phyloP scores from a whole-genome alignment of 2,113 vertebrate genomes.

The Neolamprologus kungweensis region DNA sequence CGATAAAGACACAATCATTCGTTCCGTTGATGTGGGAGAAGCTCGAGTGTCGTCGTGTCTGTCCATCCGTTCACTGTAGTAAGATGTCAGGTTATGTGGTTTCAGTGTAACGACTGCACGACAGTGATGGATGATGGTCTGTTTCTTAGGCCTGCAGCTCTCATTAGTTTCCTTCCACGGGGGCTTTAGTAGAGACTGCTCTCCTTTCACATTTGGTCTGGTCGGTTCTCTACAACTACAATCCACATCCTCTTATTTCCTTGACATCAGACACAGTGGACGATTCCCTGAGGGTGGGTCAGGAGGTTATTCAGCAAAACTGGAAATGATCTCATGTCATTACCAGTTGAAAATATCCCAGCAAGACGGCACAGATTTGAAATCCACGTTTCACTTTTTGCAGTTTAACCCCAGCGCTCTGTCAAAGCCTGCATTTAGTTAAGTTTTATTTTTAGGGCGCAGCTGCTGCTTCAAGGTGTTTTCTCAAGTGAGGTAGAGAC shows the following conservation, averaged over 20 bases:
- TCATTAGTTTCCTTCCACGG: neutral
- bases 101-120: neutral
- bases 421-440: neutral
- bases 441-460: neutral
- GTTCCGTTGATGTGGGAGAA: neutral
- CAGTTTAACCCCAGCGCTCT: neutral
- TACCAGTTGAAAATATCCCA: neutral
- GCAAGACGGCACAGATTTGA: neutral
- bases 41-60: neutral
- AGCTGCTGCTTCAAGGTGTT: neutral
- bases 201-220: neutral
- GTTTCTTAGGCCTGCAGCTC: neutral
- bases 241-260: neutral
- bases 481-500: neutral
- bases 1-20: neutral
- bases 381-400: neutral
- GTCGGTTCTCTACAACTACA: neutral
- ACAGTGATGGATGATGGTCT: neutral
- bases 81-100: neutral
- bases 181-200: neutral
- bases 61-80: neutral
- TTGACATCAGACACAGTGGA: neutral
- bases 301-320: neutral
- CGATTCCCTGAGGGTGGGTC: neutral
- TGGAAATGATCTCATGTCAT: neutral